These are phyloP conservation scores for Rhynchomys soricoides DNA, from an alignment of 2,113 vertebrate species.

Conservation along the genomic window DNA sequence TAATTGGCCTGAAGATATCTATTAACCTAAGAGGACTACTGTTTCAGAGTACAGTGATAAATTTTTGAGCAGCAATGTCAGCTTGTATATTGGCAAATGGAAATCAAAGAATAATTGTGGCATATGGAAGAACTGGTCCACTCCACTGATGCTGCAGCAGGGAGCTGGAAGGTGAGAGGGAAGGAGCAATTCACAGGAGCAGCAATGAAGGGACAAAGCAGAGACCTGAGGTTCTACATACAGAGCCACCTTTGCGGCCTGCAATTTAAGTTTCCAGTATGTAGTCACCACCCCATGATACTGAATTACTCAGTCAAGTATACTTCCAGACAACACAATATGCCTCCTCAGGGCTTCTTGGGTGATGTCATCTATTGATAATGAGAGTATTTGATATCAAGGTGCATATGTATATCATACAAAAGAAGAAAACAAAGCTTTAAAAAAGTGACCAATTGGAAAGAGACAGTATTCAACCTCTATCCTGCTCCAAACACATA, in stretches of 20 bases:
- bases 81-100: not conserved
- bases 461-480: not conserved
- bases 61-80: not conserved
- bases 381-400: not conserved
- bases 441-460: not conserved
- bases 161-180: too few species aligned
- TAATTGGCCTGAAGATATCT: not conserved
- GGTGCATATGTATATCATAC: not conserved
- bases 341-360: not conserved
- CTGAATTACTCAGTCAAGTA: not conserved
- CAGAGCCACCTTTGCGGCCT: accelerated
- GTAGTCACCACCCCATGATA: accelerated
- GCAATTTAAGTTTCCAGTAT: not conserved
- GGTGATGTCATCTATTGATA: not conserved
- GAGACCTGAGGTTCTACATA: not conserved
- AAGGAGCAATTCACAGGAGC: too few species aligned
- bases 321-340: not conserved
- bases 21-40: not conserved
- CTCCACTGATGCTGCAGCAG: too few species aligned
- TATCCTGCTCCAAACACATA: not conserved
- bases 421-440: not conserved
- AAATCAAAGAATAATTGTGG: not conserved
- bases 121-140: accelerated
- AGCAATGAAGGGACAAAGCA: accelerated
- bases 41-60: too few species aligned